Percentiles rank a stretch among this genome's conserved stretches.
Conservation (phyloP, 1,140 invertebrate species). For the Rhagoletis pomonella region DNA sequence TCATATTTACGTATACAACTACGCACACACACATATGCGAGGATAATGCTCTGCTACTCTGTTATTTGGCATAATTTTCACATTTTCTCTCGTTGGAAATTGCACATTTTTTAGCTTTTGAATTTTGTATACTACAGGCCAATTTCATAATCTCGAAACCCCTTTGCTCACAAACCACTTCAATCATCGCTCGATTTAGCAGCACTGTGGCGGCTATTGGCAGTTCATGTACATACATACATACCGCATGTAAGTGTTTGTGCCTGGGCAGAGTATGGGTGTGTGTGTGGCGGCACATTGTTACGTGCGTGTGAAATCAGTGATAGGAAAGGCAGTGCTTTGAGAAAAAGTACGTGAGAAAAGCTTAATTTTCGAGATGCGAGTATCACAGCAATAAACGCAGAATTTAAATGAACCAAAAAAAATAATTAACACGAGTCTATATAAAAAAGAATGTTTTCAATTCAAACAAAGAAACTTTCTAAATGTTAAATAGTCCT, state of each 20-base stretch:
- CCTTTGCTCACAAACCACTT: neutral
- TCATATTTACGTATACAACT: neutral
- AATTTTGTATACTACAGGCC: slow-evolving; percentile 30
- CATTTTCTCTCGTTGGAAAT: slow-evolving; percentile 42
- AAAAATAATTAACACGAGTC: too few relatives aligned
- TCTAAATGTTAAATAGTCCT: too few relatives aligned
- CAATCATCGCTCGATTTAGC: neutral
- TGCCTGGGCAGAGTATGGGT: neutral
- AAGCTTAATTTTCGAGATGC: too few relatives aligned
- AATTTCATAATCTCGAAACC: slow-evolving; percentile 34
- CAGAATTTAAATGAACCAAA: too few relatives aligned
- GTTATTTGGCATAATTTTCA: slow-evolving; percentile 45
- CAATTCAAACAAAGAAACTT: too few relatives aligned
- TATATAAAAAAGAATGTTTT: too few relatives aligned
- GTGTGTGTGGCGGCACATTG: neutral
- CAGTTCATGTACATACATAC: neutral
- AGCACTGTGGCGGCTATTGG: neutral
- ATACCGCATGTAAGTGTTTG: too few relatives aligned
- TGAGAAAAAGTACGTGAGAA: too few relatives aligned
- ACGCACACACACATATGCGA: neutral
- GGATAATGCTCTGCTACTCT: neutral
- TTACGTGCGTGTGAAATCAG: neutral
- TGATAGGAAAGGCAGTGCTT: neutral
- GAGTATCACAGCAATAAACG: too few relatives aligned
- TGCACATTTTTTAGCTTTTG: slow-evolving; percentile 41